phyloP scores from a whole-genome alignment of 2,888 invertebrate genomes.

The Caenorhabditis sulstoni region DNA sequence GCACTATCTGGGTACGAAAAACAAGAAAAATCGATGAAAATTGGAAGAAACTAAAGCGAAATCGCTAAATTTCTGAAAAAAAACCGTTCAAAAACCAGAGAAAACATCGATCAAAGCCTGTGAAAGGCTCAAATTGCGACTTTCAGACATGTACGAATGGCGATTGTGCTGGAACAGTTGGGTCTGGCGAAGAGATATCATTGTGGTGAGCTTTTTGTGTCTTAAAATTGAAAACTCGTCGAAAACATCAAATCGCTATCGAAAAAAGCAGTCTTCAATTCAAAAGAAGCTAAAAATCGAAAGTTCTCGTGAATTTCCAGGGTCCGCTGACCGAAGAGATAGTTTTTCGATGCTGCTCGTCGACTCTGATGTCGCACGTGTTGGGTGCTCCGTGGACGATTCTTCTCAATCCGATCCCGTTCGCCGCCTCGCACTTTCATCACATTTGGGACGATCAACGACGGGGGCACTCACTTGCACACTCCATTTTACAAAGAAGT shows the following conservation, averaged over 20 bases:
- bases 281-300: too few species aligned
- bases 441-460: constrained; percentile 75
- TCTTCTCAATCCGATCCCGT: constrained; percentile 71
- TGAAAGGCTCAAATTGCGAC: too few species aligned
- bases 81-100: too few species aligned
- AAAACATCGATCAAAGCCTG: too few species aligned
- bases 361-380: constrained; percentile 66
- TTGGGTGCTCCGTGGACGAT: constrained; percentile 51
- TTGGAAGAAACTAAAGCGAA: too few species aligned
- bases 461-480: constrained; percentile 64
- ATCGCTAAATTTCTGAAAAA: constrained; percentile 16
- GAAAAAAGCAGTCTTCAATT: neutral
- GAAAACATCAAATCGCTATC: too few species aligned
- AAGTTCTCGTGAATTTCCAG: constrained; percentile 64
- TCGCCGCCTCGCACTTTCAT: constrained; percentile 76
- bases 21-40: too few species aligned
- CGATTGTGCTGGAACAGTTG: constrained; percentile 58
- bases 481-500: constrained; percentile 68
- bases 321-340: constrained; percentile 79
- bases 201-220: constrained; percentile 60
- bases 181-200: constrained; percentile 69
- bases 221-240: neutral
- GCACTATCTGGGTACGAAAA: constrained; percentile 65
- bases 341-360: constrained; percentile 77
- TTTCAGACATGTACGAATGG: constrained; percentile 66